These are phyloP conservation scores for Cosmia trapezina DNA, from an alignment of 2,888 invertebrate genomes.

Conservation along the genomic window DNA sequence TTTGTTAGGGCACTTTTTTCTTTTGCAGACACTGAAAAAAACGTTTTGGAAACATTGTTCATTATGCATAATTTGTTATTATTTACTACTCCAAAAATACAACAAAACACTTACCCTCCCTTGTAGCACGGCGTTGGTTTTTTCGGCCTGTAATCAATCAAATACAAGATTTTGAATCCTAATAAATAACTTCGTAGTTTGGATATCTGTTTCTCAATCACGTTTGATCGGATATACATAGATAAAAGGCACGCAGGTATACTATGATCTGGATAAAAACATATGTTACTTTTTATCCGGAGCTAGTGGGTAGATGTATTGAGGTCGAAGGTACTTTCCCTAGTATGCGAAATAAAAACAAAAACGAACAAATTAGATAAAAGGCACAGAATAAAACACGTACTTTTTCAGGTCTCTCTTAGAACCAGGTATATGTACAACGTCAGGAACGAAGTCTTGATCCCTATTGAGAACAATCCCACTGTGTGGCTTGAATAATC, in stretches of 20 bases:
- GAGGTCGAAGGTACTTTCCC: neutral
- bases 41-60: neutral
- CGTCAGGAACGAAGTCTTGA: conserved; percentile 78
- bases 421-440: conserved; percentile 75
- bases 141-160: conserved; percentile 56
- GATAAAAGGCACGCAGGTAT: neutral
- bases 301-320: neutral
- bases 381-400: neutral
- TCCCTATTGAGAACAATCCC: conserved; percentile 83
- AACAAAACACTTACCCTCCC: conserved; percentile 74
- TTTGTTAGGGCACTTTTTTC: conserved; percentile 69
- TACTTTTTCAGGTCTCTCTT: conserved; percentile 14
- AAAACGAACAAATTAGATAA: neutral
- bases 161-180: neutral
- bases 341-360: neutral
- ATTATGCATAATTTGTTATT: neutral
- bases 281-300: neutral
- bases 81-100: neutral
- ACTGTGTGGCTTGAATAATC: conserved; percentile 83
- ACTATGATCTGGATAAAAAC: neutral
- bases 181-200: neutral
- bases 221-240: neutral
- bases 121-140: conserved; percentile 72
- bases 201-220: neutral
- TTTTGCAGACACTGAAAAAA: conserved; percentile 77